Base-by-base conservation (phyloP, 2,888 invertebrate species). In the Petrolisthes cinctipes region DNA sequence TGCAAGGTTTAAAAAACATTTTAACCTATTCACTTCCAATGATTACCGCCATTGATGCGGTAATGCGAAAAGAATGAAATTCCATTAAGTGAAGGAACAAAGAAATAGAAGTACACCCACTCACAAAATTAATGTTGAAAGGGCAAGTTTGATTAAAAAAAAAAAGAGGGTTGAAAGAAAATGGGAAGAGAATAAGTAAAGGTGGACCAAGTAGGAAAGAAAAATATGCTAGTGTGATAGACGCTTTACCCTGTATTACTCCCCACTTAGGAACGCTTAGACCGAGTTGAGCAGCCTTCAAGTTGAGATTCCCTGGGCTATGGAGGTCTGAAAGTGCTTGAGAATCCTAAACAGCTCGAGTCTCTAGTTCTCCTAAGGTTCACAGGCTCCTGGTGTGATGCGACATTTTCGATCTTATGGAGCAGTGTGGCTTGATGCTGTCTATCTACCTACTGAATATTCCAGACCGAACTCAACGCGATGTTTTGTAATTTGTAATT, bases 401-500 rank as follows among this genome's bases (percentile, higher is more conserved):
- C 71, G 20, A 20, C n/a, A 11, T 71, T 71, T n/a, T 71, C 71
- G 71, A 71, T n/a, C 71, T 17, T 71, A 71, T 4, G 6, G n/a
- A 11, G n/a, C 17, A 1, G 6, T n/a, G 11, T 71, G 11, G 17
- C 14, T 71, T 71, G 20, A 4, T 20, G 20, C 71, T 71, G 14
- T 71, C 71, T 11, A n/a, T 6, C 20, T 4, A 6, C 71, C 71
- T 11, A 6, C 20, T 71, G 71, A n/a, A n/a, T n/a, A 71, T 71
- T n/a, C 20, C 71, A 6, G 71, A n/a, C 17, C 71, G 71, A 71
- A 71, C 71, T 71, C 71, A 20, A 71, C 17, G 17, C 71, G 71
- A 71, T 71, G 71, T 14, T 20, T 71, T 71, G 71, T 71, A 71
- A 71, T 71, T 71, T 71, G 71, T 71, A 71, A 71, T 71, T 71